Percentiles rank a stretch among this genome's conserved stretches.
Evolutionary conservation across 2,113 vertebrate species (phyloP).

Genomic region (Furnarius figulus): DNA sequence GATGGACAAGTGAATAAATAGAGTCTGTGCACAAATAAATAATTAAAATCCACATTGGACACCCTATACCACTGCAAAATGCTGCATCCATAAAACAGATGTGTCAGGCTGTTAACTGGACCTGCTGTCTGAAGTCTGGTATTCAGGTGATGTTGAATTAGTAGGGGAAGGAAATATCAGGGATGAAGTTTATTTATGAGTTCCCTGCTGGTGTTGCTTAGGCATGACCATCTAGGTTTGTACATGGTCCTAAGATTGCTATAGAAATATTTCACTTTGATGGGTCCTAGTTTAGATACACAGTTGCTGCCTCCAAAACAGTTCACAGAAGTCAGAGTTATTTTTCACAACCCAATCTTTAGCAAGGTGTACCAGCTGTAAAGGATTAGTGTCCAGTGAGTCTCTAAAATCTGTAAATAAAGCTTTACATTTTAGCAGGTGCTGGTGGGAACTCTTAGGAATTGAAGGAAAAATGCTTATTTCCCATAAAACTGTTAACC

Average conservation of each 20-base stretch:
- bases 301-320: background rate
- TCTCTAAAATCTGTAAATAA: background rate
- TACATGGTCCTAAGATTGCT: background rate
- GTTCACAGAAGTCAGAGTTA: background rate
- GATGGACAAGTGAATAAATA: background rate
- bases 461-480: background rate
- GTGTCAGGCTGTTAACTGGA: background rate
- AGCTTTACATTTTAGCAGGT: background rate
- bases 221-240: background rate
- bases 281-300: background rate
- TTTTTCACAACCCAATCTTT: background rate
- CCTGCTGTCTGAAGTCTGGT: background rate
- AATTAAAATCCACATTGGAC: background rate
- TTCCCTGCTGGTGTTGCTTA: background rate
- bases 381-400: background rate
- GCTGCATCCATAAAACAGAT: background rate
- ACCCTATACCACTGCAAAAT: background rate
- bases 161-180: background rate
- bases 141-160: background rate
- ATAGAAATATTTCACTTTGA: background rate
- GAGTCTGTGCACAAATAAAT: background rate
- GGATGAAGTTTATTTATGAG: background rate
- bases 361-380: background rate
- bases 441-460: background rate
- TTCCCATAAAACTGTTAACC: background rate